Evolutionary conservation across 2,113 vertebrate genomes (phyloP).

Genomic region (Maccullochella peelii): DNA sequence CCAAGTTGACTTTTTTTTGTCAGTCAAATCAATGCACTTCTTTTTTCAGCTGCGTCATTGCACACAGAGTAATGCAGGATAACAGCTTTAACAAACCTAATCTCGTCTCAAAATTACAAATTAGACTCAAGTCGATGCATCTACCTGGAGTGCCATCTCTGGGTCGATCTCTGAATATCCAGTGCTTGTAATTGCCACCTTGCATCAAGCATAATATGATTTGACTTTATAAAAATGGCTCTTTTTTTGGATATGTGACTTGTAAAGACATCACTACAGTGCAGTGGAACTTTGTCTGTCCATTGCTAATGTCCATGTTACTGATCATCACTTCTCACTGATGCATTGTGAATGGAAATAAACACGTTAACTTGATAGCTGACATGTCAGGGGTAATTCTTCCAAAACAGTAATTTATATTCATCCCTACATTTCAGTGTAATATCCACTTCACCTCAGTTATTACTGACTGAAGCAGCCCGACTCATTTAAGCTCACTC

Average conservation of each 20-base stretch:
- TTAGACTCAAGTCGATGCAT: neutral
- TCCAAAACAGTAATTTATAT: constrained; percentile 63
- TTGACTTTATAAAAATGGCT: constrained; percentile 15
- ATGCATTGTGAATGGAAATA: constrained; percentile 29
- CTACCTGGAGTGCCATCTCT: neutral
- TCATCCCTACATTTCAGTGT: constrained; percentile 51
- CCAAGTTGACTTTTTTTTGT: neutral
- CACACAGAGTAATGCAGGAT: no score
- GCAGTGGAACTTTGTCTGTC: neutral
- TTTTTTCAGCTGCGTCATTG: no score
- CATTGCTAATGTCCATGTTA: neutral
- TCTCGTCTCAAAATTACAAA: neutral
- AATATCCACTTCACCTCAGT: constrained; percentile 66
- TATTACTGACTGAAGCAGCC: constrained; percentile 53
- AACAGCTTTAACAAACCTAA: neutral
- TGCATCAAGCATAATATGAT: constrained; percentile 23
- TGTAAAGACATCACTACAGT: neutral
- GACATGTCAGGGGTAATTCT: constrained; percentile 45
- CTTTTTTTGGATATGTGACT: constrained; percentile 8
- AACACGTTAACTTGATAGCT: constrained; percentile 47
- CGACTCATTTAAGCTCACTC: constrained; percentile 54
- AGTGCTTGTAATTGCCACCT: neutral
- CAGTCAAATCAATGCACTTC: neutral
- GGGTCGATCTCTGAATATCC: neutral
- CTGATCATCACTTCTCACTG: constrained; percentile 9